Percentiles rank a stretch among this genome's conserved stretches.
phyloP scores from a whole-genome alignment of 2,113 vertebrate species.

The Proterorhinus semilunaris region DNA sequence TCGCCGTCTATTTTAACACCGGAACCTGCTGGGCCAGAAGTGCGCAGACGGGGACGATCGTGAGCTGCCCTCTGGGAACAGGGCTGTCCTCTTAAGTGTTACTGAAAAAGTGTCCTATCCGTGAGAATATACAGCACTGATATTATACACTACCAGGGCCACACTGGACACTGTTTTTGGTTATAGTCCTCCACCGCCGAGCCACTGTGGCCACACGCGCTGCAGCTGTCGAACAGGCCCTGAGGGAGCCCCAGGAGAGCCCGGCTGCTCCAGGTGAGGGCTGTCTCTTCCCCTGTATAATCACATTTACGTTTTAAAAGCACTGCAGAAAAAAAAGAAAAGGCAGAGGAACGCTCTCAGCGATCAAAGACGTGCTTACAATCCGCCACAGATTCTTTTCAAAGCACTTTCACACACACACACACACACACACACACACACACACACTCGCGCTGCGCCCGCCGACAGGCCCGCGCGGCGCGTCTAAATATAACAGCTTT shows the following conservation, averaged over 20 bases:
- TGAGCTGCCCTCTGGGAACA: too few relatives aligned
- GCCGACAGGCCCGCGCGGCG: constrained; percentile 47
- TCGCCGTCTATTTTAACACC: too few relatives aligned
- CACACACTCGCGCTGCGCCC: constrained; percentile 19
- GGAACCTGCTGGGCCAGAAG: too few relatives aligned
- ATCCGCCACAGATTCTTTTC: constrained; percentile 48
- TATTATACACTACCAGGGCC: too few relatives aligned
- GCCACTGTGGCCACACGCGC: background rate
- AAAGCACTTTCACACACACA: constrained; percentile 23
- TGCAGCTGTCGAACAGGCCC: background rate
- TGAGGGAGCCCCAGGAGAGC: background rate
- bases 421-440: constrained; percentile 19
- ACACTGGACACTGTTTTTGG: too few relatives aligned
- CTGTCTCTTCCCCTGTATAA: background rate
- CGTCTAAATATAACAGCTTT: constrained; percentile 58
- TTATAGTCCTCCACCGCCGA: background rate
- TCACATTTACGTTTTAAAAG: background rate
- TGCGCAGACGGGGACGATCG: too few relatives aligned
- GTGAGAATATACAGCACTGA: too few relatives aligned
- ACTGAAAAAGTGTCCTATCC: too few relatives aligned
- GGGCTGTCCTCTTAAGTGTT: too few relatives aligned
- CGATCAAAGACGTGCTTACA: constrained; percentile 53
- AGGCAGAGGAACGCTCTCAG: constrained; percentile 16
- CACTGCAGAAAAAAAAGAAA: constrained; percentile 6
- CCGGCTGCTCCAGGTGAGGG: background rate